Evolutionary conservation across 2,113 vertebrate species (phyloP).

Genomic region (Nansenia antarctica): DNA sequence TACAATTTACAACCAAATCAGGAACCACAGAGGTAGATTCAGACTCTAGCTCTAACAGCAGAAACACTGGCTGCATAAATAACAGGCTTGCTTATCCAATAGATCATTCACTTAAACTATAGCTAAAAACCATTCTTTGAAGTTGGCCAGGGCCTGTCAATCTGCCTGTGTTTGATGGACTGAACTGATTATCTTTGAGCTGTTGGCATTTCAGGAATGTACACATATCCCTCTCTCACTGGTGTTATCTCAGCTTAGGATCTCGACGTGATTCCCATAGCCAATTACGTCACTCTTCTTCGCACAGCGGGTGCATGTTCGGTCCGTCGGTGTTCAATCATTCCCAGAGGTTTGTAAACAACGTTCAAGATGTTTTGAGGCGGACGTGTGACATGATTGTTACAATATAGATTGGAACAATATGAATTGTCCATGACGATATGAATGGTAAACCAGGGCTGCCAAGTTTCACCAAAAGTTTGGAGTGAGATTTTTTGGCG

Average conservation of each 20-base stretch:
- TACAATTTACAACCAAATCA: too few relatives aligned
- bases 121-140: too few relatives aligned
- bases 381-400: neutral
- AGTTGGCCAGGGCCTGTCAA: too few relatives aligned
- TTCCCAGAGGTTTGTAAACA: neutral
- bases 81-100: too few relatives aligned
- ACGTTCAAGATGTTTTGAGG: neutral
- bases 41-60: too few relatives aligned
- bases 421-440: too few relatives aligned
- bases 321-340: neutral
- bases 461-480: neutral
- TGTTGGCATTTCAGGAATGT: slow-evolving; percentile 9
- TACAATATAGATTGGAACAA: neutral
- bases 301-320: neutral
- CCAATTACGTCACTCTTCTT: neutral
- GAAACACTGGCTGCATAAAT: too few relatives aligned
- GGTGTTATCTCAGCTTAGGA: slow-evolving; percentile 4
- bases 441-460: neutral
- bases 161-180: too few relatives aligned
- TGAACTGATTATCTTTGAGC: neutral
- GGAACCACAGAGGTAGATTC: too few relatives aligned
- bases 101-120: too few relatives aligned
- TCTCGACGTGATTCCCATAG: neutral
- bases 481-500: too few relatives aligned
- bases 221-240: neutral